A percentile compares a stretch with the other conserved stretches of the same genome.
Evolutionary conservation across 30 jellyfish, hydroid and myxozoan species (phyloP).

Genomic region (Pseudorhiza aurosa): DNA sequence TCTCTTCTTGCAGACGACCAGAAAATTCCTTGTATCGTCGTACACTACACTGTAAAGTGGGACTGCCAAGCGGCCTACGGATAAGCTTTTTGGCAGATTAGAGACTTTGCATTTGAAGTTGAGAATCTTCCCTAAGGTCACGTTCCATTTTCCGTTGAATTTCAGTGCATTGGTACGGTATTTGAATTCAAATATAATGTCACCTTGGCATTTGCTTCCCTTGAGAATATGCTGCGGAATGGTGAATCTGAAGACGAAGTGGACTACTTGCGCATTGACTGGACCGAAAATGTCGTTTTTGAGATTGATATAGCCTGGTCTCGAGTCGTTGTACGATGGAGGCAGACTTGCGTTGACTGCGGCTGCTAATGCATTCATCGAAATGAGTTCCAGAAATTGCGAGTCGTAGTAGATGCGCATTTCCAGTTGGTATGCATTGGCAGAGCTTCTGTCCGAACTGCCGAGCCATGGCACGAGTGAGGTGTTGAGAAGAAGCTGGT

Average conservation of each 20-base stretch:
- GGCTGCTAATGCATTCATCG: background rate
- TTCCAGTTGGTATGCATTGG: constrained; percentile 53
- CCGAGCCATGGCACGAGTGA: constrained; percentile 33
- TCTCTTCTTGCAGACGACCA: constrained; percentile 1
- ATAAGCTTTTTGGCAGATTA: background rate
- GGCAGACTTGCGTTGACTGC: background rate
- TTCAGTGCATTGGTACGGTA: constrained; percentile 13
- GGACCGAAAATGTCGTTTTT: background rate
- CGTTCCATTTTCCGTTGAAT: constrained; percentile 17
- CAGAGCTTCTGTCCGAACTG: background rate
- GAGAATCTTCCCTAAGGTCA: background rate
- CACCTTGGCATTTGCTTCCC: background rate
- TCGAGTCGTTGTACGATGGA: constrained; percentile 1
- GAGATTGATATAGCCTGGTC: constrained; percentile 1
- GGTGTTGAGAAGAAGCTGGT: constrained; percentile 2
- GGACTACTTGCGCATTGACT: background rate
- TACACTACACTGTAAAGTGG: background rate
- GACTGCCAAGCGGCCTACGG: background rate
- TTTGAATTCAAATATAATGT: background rate
- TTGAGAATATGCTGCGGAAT: background rate
- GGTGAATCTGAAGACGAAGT: background rate
- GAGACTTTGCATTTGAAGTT: background rate
- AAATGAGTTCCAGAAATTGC: constrained; percentile 9
- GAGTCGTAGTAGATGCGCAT: constrained; percentile 35
- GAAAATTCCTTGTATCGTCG: background rate